phyloP scores from a whole-genome alignment of 92 coral and sea anemone genomes.

The Palythoa heliodiscus region DNA sequence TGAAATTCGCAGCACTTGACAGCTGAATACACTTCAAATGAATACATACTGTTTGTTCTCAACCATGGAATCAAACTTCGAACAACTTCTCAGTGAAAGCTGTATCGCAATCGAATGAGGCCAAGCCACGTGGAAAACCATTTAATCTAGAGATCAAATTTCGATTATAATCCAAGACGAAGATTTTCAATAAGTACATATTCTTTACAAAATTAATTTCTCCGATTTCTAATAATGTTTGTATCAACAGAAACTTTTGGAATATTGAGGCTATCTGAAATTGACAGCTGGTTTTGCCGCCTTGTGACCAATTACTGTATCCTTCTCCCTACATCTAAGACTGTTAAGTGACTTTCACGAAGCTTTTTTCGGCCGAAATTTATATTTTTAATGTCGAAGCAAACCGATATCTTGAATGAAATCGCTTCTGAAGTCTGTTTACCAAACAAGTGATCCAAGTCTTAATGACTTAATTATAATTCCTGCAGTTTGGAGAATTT shows the following conservation, averaged over 20 bases:
- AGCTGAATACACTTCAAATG: conserved; percentile 40
- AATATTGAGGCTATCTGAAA: background rate
- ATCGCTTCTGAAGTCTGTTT: conserved; percentile 38
- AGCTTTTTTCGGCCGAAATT: conserved; percentile 12
- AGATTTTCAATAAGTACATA: conserved; percentile 18
- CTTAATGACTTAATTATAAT: conserved; percentile 44
- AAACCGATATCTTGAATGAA: conserved; percentile 26
- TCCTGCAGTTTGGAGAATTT: conserved; percentile 46
- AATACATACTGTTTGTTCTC: conserved; percentile 40
- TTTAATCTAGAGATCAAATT: conserved; percentile 24
- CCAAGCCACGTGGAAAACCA: conserved; percentile 29
- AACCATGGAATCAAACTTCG: conserved; percentile 42
- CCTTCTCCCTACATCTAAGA: background rate
- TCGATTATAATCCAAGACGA: background rate
- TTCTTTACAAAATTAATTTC: conserved; percentile 23
- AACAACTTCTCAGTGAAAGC: conserved; percentile 32
- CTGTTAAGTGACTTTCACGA: background rate
- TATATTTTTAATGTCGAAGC: background rate
- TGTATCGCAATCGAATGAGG: conserved; percentile 11
- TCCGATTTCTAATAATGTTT: conserved; percentile 27
- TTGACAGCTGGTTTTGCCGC: background rate
- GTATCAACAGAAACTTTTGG: conserved; percentile 7
- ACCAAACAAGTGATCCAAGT: conserved; percentile 44
- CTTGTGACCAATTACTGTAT: background rate
- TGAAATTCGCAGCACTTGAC: conserved; percentile 39